A percentile compares a stretch with the other conserved stretches of the same genome.
Evolutionary conservation across 2,888 invertebrate genomes (phyloP).

Genomic region (Neuroscelio doddi): DNA sequence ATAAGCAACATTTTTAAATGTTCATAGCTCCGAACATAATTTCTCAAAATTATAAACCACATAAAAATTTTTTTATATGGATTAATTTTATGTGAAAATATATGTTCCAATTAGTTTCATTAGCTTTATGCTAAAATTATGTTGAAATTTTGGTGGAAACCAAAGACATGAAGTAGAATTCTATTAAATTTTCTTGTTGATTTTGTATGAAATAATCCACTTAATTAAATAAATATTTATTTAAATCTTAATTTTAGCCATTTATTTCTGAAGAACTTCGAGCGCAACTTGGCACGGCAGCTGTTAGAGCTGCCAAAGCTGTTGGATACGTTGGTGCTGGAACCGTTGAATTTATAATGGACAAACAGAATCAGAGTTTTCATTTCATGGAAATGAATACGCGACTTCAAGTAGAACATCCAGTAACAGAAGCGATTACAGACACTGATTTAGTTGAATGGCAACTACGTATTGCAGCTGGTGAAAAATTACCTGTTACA

Average conservation of each 20-base stretch:
- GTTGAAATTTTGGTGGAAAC: too few relatives aligned
- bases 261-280: slow-evolving; percentile 86
- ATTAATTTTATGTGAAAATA: too few relatives aligned
- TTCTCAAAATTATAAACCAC: too few relatives aligned
- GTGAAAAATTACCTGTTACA: slow-evolving; percentile 85
- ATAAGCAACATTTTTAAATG: too few relatives aligned
- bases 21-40: too few relatives aligned
- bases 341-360: slow-evolving; percentile 98
- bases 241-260: slow-evolving; percentile 84
- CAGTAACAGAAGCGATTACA: slow-evolving; percentile 98
- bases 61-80: too few relatives aligned
- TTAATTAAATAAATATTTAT: too few relatives aligned
- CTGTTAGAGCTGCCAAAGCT: slow-evolving; percentile 94
- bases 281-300: slow-evolving; percentile 87
- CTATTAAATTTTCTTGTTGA: too few relatives aligned
- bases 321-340: slow-evolving; percentile 98
- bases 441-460: slow-evolving; percentile 97
- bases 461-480: slow-evolving; percentile 93
- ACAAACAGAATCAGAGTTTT: slow-evolving; percentile 87
- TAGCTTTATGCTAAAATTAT: too few relatives aligned
- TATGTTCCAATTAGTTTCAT: too few relatives aligned
- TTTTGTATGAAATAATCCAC: slow-evolving; percentile 2
- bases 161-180: too few relatives aligned
- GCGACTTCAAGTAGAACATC: slow-evolving; percentile 95
- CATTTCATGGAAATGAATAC: slow-evolving; percentile 99